These are phyloP conservation scores for Vulpes vulpes DNA, from an alignment of 2,113 vertebrate species.

Conservation along the genomic window DNA sequence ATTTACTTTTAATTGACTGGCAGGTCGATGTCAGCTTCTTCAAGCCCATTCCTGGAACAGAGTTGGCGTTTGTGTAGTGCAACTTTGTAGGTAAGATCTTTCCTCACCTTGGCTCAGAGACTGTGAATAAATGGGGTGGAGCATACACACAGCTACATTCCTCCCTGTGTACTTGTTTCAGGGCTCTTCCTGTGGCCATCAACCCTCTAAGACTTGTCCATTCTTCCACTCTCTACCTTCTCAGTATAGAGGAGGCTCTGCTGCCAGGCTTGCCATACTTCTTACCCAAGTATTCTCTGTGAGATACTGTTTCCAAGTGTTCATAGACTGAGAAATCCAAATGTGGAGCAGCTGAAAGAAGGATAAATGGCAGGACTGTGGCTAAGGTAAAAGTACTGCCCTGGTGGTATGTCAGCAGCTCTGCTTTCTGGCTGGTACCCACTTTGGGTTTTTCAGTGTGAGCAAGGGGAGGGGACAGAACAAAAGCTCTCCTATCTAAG, in stretches of 20 bases:
- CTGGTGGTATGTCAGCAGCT: rapidly evolving
- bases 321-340: neutral
- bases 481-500: too few species aligned
- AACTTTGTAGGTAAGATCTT: neutral
- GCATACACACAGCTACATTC: neutral
- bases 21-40: neutral
- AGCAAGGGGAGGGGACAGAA: neutral
- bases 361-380: rapidly evolving
- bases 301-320: neutral
- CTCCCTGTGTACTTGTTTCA: neutral
- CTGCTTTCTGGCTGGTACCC: neutral
- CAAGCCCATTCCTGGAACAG: neutral
- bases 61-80: neutral
- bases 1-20: neutral
- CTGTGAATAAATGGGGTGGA: neutral
- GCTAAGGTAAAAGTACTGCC: rapidly evolving
- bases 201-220: neutral
- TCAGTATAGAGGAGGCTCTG: neutral
- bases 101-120: neutral
- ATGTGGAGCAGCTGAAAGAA: neutral
- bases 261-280: neutral
- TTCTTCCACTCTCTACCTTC: neutral
- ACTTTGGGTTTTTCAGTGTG: neutral
- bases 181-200: neutral
- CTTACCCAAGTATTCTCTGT: neutral